These are phyloP conservation scores for Sakesphorus luctuosus DNA, from an alignment of 2,113 vertebrate genomes.

Conservation along the genomic window DNA sequence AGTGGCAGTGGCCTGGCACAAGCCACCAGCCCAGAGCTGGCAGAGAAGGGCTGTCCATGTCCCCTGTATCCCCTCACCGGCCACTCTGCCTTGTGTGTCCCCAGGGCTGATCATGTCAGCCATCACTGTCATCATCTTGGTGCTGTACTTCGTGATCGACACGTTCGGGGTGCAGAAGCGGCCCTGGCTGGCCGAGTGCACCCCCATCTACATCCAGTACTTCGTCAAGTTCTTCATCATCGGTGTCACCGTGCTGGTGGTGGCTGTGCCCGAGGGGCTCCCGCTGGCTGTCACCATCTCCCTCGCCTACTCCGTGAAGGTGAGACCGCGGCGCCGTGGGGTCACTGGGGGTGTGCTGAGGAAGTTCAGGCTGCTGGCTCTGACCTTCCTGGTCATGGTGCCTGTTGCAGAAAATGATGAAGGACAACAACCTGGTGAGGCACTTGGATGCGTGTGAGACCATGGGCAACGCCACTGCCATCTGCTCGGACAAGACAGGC, in stretches of 20 bases:
- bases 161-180: slow-evolving; percentile 85
- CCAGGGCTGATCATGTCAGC: slow-evolving; percentile 95
- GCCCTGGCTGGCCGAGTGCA: slow-evolving; percentile 88
- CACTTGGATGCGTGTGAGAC: slow-evolving; percentile 97
- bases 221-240: slow-evolving; percentile 99
- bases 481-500: slow-evolving; percentile 97
- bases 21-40: not conserved
- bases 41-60: not conserved
- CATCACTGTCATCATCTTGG: slow-evolving; percentile 92
- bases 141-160: slow-evolving; percentile 93
- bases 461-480: slow-evolving; percentile 97
- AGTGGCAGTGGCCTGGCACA: not conserved
- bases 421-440: slow-evolving; percentile 95
- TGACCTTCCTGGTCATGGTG: not conserved
- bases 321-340: not conserved
- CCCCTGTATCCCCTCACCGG: slow-evolving; percentile 62
- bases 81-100: not conserved
- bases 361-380: not conserved
- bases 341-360: accelerated
- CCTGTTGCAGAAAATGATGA: slow-evolving; percentile 96
- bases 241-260: slow-evolving; percentile 93
- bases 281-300: slow-evolving; percentile 96
- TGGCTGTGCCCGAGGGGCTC: slow-evolving; percentile 95
- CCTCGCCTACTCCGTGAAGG: slow-evolving; percentile 96
- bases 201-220: slow-evolving; percentile 95